A percentile compares a stretch with the other conserved stretches of the same genome.
phyloP scores from a whole-genome alignment of 2,888 invertebrate species.

The Lepidonotus clava region DNA sequence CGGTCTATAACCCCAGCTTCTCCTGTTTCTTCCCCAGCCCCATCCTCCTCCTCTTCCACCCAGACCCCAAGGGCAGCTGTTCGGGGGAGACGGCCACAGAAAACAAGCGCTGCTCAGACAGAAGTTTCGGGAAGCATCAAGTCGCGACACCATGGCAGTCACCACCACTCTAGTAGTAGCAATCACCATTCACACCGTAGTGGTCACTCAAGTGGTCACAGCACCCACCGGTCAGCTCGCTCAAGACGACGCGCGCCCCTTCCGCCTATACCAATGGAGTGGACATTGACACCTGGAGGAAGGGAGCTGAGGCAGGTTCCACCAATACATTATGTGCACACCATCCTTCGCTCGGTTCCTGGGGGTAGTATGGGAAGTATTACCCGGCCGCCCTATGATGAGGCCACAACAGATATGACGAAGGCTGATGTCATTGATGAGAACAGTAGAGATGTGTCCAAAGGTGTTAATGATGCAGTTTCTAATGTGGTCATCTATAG shows the following conservation, averaged over 20 bases:
- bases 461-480: no score
- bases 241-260: no score
- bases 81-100: background rate
- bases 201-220: background rate
- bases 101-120: background rate
- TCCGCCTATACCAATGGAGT: background rate
- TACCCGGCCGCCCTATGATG: background rate
- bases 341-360: background rate
- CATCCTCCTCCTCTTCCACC: background rate
- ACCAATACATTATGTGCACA: constrained; percentile 14
- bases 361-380: background rate
- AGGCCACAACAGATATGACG: constrained; percentile 1
- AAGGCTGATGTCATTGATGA: background rate
- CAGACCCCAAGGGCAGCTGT: background rate
- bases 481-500: no score
- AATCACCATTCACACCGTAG: background rate
- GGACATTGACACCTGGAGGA: background rate
- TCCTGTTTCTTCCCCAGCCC: background rate
- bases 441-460: no score
- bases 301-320: background rate
- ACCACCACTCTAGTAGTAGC: background rate
- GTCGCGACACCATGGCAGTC: background rate
- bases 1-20: no score
- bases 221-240: no score
- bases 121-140: constrained; percentile 16